Conservation (phyloP, 37 sponge, comb jelly and placozoan genomes). For the Bolinopsis microptera region DNA sequence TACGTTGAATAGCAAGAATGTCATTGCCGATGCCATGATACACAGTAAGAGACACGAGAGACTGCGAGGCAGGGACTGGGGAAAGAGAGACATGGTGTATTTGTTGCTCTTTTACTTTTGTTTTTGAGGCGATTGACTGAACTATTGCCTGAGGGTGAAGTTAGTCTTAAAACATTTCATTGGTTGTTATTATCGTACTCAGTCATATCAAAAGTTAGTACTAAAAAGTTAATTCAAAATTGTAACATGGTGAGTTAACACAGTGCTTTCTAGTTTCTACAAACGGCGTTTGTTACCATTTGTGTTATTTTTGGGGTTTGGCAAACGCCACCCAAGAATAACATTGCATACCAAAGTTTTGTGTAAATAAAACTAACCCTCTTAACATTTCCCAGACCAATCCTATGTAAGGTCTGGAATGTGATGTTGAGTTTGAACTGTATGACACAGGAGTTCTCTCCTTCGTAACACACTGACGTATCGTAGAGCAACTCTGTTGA, state of each 20-base stretch:
- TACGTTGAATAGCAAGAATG: conserved; percentile 3
- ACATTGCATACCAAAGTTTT: too few relatives aligned
- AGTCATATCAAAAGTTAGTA: too few relatives aligned
- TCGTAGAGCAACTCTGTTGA: conserved; percentile 24
- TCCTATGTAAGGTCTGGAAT: not conserved
- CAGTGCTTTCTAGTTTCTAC: too few relatives aligned
- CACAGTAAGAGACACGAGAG: not conserved
- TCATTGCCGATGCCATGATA: conserved; percentile 3
- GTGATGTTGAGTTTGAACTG: conserved; percentile 22
- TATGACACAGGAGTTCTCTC: conserved; percentile 25
- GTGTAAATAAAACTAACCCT: too few relatives aligned
- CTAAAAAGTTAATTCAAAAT: too few relatives aligned
- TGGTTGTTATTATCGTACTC: too few relatives aligned
- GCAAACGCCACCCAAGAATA: too few relatives aligned
- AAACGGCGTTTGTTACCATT: too few relatives aligned
- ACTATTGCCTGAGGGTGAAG: not conserved
- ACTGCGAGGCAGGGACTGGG: not conserved
- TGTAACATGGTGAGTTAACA: not conserved
- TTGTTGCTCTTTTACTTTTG: not conserved
- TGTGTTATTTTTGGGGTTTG: too few relatives aligned
- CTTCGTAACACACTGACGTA: conserved; percentile 19
- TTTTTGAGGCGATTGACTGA: not conserved
- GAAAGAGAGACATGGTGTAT: conserved; percentile 33
- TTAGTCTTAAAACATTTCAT: not conserved
- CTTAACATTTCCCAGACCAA: conserved; percentile 24